phyloP scores from a whole-genome alignment of 1,140 invertebrate species.

The Anadara kagoshimensis region DNA sequence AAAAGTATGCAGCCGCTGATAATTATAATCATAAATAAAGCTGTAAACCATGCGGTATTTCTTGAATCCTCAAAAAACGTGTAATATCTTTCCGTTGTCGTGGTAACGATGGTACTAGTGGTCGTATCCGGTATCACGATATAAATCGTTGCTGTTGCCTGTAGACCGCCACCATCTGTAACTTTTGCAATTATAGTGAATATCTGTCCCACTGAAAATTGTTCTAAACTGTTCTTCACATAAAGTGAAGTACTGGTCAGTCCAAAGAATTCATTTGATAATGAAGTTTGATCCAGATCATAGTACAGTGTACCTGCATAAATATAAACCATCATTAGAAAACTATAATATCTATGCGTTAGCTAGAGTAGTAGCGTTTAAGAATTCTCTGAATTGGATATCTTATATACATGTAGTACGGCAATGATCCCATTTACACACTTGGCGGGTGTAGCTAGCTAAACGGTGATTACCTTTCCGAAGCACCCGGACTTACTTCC shows the following conservation, averaged over 20 bases:
- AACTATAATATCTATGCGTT: no score
- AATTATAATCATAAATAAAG: neutral
- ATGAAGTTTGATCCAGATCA: no score
- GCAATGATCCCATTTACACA: no score
- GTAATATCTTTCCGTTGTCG: conserved; percentile 12
- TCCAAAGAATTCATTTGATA: conserved; percentile 17
- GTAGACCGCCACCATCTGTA: conserved; percentile 6
- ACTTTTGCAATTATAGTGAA: conserved; percentile 6
- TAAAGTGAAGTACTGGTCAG: conserved; percentile 5
- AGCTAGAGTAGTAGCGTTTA: no score
- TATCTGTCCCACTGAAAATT: conserved; percentile 11
- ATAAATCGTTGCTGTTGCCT: conserved; percentile 2
- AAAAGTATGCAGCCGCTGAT: no score
- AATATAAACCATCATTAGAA: no score
- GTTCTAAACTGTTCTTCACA: conserved; percentile 1
- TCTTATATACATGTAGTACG: no score
- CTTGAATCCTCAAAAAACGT: conserved; percentile 18
- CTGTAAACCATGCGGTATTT: conserved; percentile 19
- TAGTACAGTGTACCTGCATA: no score
- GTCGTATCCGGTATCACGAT: conserved; percentile 8
- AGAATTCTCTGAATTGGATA: no score
- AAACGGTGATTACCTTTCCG: no score
- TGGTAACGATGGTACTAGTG: neutral
- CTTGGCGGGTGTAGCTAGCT: no score
- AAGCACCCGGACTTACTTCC: no score